A percentile compares a stretch with the other conserved stretches of the same genome.
Evolutionary conservation across 2,113 vertebrate species (phyloP).

Genomic region (Ailurus styani): DNA sequence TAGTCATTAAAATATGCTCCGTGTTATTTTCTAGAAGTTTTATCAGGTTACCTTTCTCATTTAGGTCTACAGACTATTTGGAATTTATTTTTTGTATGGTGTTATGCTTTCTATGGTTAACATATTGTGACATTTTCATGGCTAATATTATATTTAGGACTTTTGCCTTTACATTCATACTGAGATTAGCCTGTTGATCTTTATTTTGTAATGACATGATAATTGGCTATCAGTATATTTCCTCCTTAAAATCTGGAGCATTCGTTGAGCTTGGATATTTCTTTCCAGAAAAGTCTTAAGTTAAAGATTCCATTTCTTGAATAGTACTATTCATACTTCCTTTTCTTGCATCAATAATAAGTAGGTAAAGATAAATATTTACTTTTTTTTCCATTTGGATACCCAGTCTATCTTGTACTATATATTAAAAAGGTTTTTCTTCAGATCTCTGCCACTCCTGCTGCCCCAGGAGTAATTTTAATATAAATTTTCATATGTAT

Average conservation of each 20-base stretch:
- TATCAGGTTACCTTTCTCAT: neutral
- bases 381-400: neutral
- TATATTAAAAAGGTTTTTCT: neutral
- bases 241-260: neutral
- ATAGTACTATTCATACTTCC: neutral
- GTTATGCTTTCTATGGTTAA: neutral
- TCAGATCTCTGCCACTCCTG: neutral
- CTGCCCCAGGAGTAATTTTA: neutral
- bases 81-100: neutral
- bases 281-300: neutral
- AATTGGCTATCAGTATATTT: neutral
- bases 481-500: neutral
- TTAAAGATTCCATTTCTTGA: neutral
- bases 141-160: neutral
- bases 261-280: neutral
- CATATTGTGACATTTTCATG: neutral
- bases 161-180: neutral
- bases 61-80: neutral
- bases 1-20: neutral
- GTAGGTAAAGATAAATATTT: neutral
- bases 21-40: neutral
- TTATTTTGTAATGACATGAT: neutral
- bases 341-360: neutral
- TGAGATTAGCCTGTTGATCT: neutral
- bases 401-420: neutral